These are phyloP conservation scores for Tychaedon coryphoeus DNA, from an alignment of 2,113 vertebrate species.

Conservation along the genomic window DNA sequence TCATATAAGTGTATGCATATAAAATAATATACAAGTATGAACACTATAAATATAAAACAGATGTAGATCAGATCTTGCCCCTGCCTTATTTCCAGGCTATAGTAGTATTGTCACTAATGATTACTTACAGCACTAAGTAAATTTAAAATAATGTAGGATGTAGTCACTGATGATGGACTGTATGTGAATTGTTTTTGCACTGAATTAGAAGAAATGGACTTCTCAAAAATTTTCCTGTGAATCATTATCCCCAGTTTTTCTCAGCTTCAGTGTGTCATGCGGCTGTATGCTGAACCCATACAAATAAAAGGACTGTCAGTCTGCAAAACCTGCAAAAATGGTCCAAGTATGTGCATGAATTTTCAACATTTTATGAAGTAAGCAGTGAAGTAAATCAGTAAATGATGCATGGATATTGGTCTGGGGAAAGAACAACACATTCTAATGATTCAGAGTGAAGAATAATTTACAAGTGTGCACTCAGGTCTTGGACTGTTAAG, in stretches of 20 bases:
- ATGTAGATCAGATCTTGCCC: constrained; percentile 2
- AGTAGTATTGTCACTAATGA: background rate
- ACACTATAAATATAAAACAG: background rate
- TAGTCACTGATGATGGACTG: background rate
- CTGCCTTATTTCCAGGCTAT: background rate
- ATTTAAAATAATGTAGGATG: background rate
- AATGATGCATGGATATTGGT: background rate
- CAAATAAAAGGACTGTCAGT: constrained; percentile 37
- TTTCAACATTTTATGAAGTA: background rate
- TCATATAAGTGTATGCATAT: constrained; percentile 1
- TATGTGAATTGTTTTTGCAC: background rate
- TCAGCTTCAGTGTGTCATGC: background rate
- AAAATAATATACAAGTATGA: background rate
- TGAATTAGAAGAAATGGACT: constrained; percentile 17
- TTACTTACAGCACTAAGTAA: background rate
- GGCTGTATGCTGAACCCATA: background rate
- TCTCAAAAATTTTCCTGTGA: constrained; percentile 5
- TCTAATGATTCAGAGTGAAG: background rate
- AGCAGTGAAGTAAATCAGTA: background rate
- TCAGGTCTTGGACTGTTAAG: background rate
- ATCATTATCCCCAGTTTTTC: background rate
- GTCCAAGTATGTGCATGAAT: background rate
- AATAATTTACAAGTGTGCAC: rapidly evolving
- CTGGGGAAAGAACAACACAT: background rate
- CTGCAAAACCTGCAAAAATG: background rate